Percentiles rank a stretch among this genome's conserved stretches.
phyloP scores from a whole-genome alignment of 2,888 invertebrate genomes.

The Drosophila lutescens region DNA sequence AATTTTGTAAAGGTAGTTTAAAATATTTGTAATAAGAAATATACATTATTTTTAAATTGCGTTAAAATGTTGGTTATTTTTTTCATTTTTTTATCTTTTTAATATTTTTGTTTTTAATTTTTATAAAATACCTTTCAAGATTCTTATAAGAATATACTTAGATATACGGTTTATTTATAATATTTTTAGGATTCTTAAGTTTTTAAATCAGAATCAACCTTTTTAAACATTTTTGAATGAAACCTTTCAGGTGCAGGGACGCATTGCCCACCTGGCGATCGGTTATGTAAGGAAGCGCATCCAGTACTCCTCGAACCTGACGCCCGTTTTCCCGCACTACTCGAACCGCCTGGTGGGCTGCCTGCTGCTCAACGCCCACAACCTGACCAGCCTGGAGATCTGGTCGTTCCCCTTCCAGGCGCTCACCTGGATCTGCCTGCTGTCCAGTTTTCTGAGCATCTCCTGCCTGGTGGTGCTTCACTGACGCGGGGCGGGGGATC shows the following conservation, averaged over 20 bases:
- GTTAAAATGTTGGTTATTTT: too few species aligned
- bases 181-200: too few species aligned
- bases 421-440: constrained; percentile 54
- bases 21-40: too few species aligned
- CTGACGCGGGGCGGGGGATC: constrained; percentile 11
- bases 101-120: too few species aligned
- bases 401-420: constrained; percentile 63
- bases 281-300: constrained; percentile 62
- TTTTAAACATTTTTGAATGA: too few species aligned
- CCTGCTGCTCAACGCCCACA: constrained; percentile 52
- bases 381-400: constrained; percentile 56
- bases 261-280: constrained; percentile 59
- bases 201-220: background rate
- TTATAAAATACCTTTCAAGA: too few species aligned
- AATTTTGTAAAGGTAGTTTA: too few species aligned
- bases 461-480: constrained; percentile 28
- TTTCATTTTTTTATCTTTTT: too few species aligned
- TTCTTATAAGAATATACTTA: too few species aligned
- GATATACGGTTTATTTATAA: too few species aligned
- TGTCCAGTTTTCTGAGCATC: constrained; percentile 40
- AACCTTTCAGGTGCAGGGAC: constrained; percentile 41
- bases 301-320: constrained; percentile 40
- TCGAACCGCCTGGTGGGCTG: constrained; percentile 58
- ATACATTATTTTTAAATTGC: background rate
- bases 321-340: constrained; percentile 63